Conservation (phyloP, 2,888 invertebrate species). For the Xestia xanthographa region DNA sequence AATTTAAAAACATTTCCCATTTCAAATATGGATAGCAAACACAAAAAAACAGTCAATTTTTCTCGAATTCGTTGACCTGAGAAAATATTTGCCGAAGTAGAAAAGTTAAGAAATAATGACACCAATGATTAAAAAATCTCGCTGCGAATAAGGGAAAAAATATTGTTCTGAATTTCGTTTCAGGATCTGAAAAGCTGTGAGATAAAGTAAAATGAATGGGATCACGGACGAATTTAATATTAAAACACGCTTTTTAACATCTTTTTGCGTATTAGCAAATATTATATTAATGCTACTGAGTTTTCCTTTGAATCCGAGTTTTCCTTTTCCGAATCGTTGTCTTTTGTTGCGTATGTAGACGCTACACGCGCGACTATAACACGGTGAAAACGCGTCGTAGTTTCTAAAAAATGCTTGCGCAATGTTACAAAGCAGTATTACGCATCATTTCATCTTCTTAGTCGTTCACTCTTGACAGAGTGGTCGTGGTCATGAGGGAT, state of each 20-base stretch:
- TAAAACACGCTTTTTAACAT: slow-evolving; percentile 32
- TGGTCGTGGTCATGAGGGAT: no score
- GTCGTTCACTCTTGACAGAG: no score
- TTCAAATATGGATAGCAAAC: slow-evolving; percentile 1
- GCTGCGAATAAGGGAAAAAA: slow-evolving; percentile 31
- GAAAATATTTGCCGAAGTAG: slow-evolving; percentile 43
- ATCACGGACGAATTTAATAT: slow-evolving; percentile 33
- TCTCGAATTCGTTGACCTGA: slow-evolving; percentile 49
- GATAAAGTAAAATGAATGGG: slow-evolving; percentile 40
- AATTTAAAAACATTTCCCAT: slow-evolving; percentile 23
- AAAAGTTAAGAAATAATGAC: slow-evolving; percentile 56
- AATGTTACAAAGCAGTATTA: background rate
- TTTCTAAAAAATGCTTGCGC: background rate
- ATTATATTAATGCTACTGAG: slow-evolving; percentile 7
- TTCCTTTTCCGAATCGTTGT: background rate
- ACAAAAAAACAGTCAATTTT: background rate
- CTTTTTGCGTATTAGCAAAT: slow-evolving; percentile 24
- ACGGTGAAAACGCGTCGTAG: background rate
- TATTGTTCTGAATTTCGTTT: slow-evolving; percentile 38
- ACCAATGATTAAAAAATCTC: slow-evolving; percentile 60
- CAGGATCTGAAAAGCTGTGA: slow-evolving; percentile 13
- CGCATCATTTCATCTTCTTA: background rate
- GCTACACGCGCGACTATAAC: background rate
- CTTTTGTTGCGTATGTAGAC: no score
- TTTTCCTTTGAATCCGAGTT: background rate